Percentiles rank a stretch among this genome's conserved stretches.
phyloP scores from a whole-genome alignment of 2,113 vertebrate genomes.

The Misgurnus mizolepis region DNA sequence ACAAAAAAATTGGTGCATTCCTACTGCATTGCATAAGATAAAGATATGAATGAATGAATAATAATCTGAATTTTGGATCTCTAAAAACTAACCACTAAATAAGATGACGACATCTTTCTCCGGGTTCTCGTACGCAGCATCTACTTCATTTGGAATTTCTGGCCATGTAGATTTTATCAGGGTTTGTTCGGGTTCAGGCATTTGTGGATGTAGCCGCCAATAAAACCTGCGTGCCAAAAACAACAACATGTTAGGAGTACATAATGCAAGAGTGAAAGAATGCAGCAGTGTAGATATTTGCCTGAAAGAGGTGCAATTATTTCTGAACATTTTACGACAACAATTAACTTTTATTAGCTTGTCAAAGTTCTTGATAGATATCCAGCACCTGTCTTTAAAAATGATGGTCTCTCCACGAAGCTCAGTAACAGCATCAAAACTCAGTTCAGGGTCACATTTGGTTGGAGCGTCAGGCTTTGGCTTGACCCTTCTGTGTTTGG shows the following conservation, averaged over 20 bases:
- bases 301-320: neutral
- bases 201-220: slow-evolving; percentile 91
- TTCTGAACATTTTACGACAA: neutral
- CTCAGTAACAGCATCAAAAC: slow-evolving; percentile 75
- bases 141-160: slow-evolving; percentile 85
- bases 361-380: neutral
- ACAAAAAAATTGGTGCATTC: no score
- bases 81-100: slow-evolving; percentile 83
- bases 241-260: neutral
- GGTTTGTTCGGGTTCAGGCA: slow-evolving; percentile 80
- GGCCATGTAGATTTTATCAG: slow-evolving; percentile 92
- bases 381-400: slow-evolving; percentile 77
- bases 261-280: neutral
- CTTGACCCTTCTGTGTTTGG: slow-evolving; percentile 64
- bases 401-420: slow-evolving; percentile 77
- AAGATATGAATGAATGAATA: neutral
- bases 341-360: neutral
- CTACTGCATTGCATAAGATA: neutral
- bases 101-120: slow-evolving; percentile 84
- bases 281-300: neutral
- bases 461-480: slow-evolving; percentile 73
- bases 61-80: neutral
- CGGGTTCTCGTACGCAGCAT: slow-evolving; percentile 90
- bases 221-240: slow-evolving; percentile 80
- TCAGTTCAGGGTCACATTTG: slow-evolving; percentile 74